Evolutionary conservation across 2,113 vertebrate species (phyloP).

Genomic region (Carassius gibelio): DNA sequence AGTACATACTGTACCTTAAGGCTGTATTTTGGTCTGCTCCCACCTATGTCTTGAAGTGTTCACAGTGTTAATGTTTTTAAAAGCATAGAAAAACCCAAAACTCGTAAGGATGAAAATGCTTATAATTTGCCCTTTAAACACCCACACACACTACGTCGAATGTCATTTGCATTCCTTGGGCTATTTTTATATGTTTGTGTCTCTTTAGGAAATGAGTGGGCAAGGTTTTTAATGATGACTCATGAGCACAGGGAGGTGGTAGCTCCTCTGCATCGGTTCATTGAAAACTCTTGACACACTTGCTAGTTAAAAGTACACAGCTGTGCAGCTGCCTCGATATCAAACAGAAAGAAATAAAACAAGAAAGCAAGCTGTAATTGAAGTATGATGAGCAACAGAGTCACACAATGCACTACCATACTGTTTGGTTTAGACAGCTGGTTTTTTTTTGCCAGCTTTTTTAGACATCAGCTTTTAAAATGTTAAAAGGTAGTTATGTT

Average conservation of each 20-base stretch:
- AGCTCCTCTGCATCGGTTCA: constrained; percentile 45
- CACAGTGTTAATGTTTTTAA: constrained; percentile 9
- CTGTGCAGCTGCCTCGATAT: constrained; percentile 24
- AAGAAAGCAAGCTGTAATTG: constrained; percentile 15
- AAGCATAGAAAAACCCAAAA: constrained; percentile 54
- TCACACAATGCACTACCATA: not conserved
- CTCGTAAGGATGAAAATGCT: constrained; percentile 74
- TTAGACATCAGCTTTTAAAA: not conserved
- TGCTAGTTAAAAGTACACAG: not conserved
- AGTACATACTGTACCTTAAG: not conserved
- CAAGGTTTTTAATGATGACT: constrained; percentile 84
- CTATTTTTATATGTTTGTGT: constrained; percentile 94
- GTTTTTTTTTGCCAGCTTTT: not conserved
- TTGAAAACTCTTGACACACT: constrained; percentile 45
- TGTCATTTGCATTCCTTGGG: constrained; percentile 80
- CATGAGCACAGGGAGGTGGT: constrained; percentile 72
- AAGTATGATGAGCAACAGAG: constrained; percentile 16
- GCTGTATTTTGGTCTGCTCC: not conserved
- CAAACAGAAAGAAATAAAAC: not conserved
- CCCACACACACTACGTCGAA: constrained; percentile 87
- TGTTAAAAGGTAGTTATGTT: not conserved
- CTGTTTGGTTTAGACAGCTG: not conserved
- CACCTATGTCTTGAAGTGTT: constrained; percentile 8
- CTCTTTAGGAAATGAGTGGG: constrained; percentile 92
- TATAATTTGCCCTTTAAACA: constrained; percentile 84